These are phyloP conservation scores for Choloepus didactylus DNA, from an alignment of 2,797 vertebrate species.

Conservation along the genomic window DNA sequence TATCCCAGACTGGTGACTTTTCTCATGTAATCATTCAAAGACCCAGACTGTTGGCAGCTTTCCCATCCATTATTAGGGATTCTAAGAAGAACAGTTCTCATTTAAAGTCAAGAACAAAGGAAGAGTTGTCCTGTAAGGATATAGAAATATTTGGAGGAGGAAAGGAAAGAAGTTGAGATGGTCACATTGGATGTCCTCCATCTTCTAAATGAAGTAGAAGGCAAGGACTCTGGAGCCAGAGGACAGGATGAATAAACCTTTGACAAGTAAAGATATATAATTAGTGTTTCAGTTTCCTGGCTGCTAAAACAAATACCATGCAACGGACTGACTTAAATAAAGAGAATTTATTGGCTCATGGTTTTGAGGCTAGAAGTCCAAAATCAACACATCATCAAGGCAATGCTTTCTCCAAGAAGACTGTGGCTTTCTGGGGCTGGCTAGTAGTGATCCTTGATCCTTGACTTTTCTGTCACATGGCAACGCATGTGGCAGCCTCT, in stretches of 20 bases:
- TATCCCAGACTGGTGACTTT: background rate
- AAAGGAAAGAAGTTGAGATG: constrained; percentile 11
- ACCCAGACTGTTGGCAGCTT: background rate
- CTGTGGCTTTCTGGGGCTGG: too few species aligned
- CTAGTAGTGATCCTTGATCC: too few species aligned
- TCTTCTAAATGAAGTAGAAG: background rate
- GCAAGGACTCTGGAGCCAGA: background rate
- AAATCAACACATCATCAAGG: too few species aligned
- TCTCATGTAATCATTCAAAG: background rate
- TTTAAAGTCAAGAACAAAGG: constrained; percentile 47
- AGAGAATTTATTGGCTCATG: too few species aligned
- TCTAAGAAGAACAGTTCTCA: background rate
- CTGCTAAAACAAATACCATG: too few species aligned
- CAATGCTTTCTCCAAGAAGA: too few species aligned
- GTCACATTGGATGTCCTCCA: background rate
- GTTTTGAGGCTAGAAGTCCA: too few species aligned
- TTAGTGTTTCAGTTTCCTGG: background rate
- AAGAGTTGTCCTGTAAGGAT: background rate
- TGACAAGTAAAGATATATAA: background rate
- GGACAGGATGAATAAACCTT: background rate
- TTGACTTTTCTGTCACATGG: too few species aligned
- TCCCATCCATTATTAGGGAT: background rate
- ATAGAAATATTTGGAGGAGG: constrained; percentile 4
- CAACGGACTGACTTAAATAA: too few species aligned
- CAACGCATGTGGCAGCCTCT: too few species aligned